Evolutionary conservation across 2,797 vertebrate species (phyloP).

Genomic region (Uromys caudimaculatus): DNA sequence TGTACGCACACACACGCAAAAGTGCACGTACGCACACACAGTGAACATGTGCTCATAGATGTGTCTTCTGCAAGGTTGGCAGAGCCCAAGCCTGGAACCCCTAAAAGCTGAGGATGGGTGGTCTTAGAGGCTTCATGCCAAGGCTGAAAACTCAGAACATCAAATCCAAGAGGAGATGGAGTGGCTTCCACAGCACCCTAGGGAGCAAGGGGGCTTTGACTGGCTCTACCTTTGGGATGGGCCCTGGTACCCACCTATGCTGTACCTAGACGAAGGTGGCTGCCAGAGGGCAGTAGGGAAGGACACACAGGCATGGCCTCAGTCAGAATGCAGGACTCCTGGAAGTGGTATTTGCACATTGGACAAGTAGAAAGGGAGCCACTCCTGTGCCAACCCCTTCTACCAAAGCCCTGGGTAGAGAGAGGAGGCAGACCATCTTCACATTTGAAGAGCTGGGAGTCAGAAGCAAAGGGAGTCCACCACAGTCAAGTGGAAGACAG

Average conservation of each 20-base stretch:
- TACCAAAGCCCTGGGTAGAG: neutral
- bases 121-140: accelerated
- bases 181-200: accelerated
- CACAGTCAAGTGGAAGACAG: too few species aligned
- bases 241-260: accelerated
- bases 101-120: accelerated
- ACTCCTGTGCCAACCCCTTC: neutral
- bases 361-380: accelerated
- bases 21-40: accelerated
- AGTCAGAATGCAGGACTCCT: accelerated
- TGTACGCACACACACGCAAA: accelerated
- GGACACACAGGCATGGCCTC: neutral
- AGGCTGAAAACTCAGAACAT: too few species aligned
- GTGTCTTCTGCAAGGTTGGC: accelerated
- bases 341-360: neutral
- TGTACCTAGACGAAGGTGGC: neutral
- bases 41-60: accelerated
- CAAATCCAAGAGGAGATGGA: neutral
- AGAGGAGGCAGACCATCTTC: accelerated
- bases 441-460: too few species aligned
- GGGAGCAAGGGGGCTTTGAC: too few species aligned
- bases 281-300: neutral
- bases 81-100: neutral
- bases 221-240: accelerated
- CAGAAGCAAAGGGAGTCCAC: accelerated